These are phyloP conservation scores for Villa cingulata DNA, from an alignment of 2,888 invertebrate genomes.

Conservation along the genomic window DNA sequence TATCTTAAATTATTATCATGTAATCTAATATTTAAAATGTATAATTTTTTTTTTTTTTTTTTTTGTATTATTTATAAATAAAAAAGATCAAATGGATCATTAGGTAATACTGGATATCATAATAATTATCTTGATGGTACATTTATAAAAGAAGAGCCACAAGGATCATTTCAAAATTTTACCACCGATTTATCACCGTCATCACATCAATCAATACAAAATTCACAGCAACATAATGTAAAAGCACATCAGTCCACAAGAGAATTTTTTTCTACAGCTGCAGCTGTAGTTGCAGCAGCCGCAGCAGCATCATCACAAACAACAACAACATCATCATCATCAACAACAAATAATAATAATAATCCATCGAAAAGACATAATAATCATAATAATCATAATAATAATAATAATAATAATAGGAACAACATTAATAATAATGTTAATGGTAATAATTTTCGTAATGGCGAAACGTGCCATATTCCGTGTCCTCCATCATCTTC, in stretches of 20 bases:
- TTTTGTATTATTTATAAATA: too few relatives aligned
- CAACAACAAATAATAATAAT: too few relatives aligned
- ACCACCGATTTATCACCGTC: slow-evolving; percentile 28
- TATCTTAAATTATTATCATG: too few relatives aligned
- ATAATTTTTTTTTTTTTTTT: too few relatives aligned
- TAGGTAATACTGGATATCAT: slow-evolving; percentile 1
- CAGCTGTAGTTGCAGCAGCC: too few relatives aligned
- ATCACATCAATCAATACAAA: not conserved
- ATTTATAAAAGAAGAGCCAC: slow-evolving; percentile 10
- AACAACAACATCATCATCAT: not conserved
- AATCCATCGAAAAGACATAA: not conserved
- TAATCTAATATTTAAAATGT: too few relatives aligned
- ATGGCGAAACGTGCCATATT: slow-evolving; percentile 13
- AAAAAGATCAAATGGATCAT: slow-evolving; percentile 30
- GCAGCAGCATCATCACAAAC: too few relatives aligned
- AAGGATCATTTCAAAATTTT: slow-evolving; percentile 28
- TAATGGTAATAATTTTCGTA: slow-evolving; percentile 9
- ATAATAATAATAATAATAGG: slow-evolving; percentile 7
- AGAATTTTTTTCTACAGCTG: not conserved
- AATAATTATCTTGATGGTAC: slow-evolving; percentile 1
- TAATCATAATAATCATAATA: too few relatives aligned
- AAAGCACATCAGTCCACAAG: too few relatives aligned
- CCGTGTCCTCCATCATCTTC: slow-evolving; percentile 29
- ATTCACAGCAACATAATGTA: slow-evolving; percentile 19
- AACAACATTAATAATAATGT: slow-evolving; percentile 1